Base-by-base conservation (phyloP, 1,140 invertebrate species). In the Ectropis grisescens region DNA sequence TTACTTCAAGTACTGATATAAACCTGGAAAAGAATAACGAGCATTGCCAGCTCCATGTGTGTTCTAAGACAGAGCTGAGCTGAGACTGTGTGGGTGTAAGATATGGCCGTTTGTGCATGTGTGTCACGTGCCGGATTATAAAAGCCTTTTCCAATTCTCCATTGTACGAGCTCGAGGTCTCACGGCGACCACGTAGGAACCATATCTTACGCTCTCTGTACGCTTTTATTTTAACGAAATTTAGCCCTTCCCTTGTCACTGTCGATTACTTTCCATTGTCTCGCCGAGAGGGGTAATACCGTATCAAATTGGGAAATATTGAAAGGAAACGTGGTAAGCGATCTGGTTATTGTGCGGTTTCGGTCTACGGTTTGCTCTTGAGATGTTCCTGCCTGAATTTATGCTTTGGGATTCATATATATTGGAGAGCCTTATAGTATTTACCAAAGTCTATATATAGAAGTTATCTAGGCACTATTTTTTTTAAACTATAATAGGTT, bases 91-190 rank as follows among this genome's bases (percentile, higher is more conserved):
- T 35, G 19, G 34, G 37, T 41, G 33, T 51, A 51, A 51, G 41
- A 45, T 45, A 51, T 51, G 42, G 41, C 32, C 47, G 48, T 46
- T 67, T 66, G 49, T 39, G 43, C 70, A 80, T 80, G 71, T 75
- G 47, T 66, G 69, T 76, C 75, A 76, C 75, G 75, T 59, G 49
- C 58, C 42, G 75, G 75, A 80, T 80, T 78, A 80, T 80, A 80
- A 80, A 78, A 80, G 75, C 75, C 75, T 80, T 79, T 80, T 80
- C 75, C 75, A 80, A 80, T 80, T 80, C 75, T 67, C 70, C 56
- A 74, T 74, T 68, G 70, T 58, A 66, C 62, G 54, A 68, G 58
- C 57, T 57, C 37, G 54, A 53, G 58, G 60, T 58, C 69, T 58
- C 60, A 44, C 57, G 51, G 59, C 54, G 61, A 62, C 66, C 75